Evolutionary conservation across 2,888 invertebrate species (phyloP).

Genomic region (Endomychus coccineus): DNA sequence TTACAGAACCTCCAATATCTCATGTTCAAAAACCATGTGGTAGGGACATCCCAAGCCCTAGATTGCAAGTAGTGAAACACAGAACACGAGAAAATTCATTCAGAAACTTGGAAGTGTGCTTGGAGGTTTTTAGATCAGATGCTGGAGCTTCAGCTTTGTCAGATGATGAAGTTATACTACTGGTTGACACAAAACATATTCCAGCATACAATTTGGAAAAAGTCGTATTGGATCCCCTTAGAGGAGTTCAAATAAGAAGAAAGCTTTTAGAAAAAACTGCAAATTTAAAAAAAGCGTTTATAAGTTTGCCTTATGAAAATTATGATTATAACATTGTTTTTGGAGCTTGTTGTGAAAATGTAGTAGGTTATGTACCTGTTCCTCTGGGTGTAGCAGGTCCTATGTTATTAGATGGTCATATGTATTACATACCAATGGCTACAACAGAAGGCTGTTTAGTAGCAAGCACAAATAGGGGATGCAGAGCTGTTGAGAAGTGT

Average conservation of each 20-base stretch:
- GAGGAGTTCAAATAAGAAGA: conserved; percentile 78
- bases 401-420: conserved; percentile 69
- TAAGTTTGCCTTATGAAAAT: conserved; percentile 68
- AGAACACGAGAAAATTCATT: conserved; percentile 8
- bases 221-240: conserved; percentile 66
- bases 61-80: too few species aligned
- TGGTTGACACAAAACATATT: conserved; percentile 75
- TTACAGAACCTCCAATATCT: too few species aligned
- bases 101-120: conserved; percentile 55
- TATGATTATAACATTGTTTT: conserved; percentile 79
- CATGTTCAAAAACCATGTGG: too few species aligned
- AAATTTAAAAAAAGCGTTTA: conserved; percentile 48
- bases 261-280: conserved; percentile 52
- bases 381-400: conserved; percentile 97
- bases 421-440: conserved; percentile 88
- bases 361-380: conserved; percentile 90
- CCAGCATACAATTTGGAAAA: conserved; percentile 80
- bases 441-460: conserved; percentile 97
- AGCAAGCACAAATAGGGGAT: conserved; percentile 90
- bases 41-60: too few species aligned
- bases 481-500: conserved; percentile 70
- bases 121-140: conserved; percentile 62
- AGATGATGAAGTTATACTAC: conserved; percentile 73
- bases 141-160: conserved; percentile 60
- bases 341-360: conserved; percentile 95